Evolutionary conservation across 2,888 invertebrate genomes (phyloP), one percentile per base, ranked within the genome.

Genomic region (Petrolisthes cinctipes): DNA sequence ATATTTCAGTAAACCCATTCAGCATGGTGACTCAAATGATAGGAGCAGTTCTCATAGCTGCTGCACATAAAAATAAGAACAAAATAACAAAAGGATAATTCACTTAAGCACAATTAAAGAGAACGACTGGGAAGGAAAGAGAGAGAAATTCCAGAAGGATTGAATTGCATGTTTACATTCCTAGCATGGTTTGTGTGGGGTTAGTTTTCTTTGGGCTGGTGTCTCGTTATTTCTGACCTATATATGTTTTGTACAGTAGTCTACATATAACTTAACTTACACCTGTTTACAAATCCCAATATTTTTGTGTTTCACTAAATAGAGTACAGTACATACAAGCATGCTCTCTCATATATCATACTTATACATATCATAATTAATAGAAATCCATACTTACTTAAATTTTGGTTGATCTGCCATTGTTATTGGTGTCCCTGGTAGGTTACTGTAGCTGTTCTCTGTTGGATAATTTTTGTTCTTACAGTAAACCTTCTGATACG

Each of bases 331-430:
- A 37, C 37, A 37, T 37, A 37, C 37, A 37, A 61, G 9, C 61
- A 11, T 17, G 9, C 61, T 61, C 61, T 61, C 3, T 61, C 61
- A 11, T 17, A 11, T n/a, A 9, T 61, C 61, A 3, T 17, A 61
- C 61, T 61, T 61, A 61, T 61, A 3, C 61, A 23, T 9, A 37
- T 51, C 5, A 37, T 7, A 23, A 20, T 23, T 9, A 76, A 37
- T 14, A 5, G 14, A 23, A 7, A 76, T 23, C 20, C 7, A 2
- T 14, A 79, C 79, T 79, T 37, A 79, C 79, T 79, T 79, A 23
- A 79, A 79, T 17, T 79, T 79, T 53, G 79, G 79, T 56, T 79
- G 79, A 6, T 79, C 79, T 20, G 54, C 79, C 79, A 79, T 79
- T 53, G n/a, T 79, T 17, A n/a, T 71, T n/a, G 37, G 37, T 37